Conservation (phyloP, 2,113 vertebrate species). For the Erinaceus europaeus region DNA sequence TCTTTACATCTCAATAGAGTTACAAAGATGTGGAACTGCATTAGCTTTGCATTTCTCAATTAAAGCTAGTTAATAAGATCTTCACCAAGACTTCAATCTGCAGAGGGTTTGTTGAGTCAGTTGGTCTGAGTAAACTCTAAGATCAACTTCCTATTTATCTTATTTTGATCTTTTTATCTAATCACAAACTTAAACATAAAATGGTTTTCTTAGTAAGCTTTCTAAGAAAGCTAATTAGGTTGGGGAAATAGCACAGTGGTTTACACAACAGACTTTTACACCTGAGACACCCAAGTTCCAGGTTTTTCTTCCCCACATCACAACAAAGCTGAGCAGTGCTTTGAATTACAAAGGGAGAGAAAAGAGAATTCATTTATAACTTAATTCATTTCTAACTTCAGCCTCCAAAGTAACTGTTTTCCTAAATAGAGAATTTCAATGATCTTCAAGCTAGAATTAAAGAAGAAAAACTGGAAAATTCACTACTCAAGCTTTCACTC, state of each 20-base stretch:
- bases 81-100: background rate
- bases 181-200: slow-evolving; percentile 7
- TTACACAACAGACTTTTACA: no score
- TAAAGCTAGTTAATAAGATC: background rate
- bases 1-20: background rate
- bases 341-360: no score
- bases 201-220: background rate
- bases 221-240: background rate
- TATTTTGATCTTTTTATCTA: background rate
- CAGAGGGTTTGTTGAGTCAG: background rate
- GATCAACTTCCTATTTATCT: background rate
- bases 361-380: no score
- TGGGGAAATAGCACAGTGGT: no score
- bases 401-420: background rate
- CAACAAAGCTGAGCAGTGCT: no score
- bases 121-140: background rate
- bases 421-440: background rate
- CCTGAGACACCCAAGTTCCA: no score
- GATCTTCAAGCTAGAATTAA: background rate
- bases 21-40: background rate
- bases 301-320: no score
- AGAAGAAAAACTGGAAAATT: background rate
- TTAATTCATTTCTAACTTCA: no score
- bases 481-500: background rate
- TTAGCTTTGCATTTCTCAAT: slow-evolving; percentile 7